phyloP scores from a whole-genome alignment of 2,797 vertebrate species.

The Lates japonicus region DNA sequence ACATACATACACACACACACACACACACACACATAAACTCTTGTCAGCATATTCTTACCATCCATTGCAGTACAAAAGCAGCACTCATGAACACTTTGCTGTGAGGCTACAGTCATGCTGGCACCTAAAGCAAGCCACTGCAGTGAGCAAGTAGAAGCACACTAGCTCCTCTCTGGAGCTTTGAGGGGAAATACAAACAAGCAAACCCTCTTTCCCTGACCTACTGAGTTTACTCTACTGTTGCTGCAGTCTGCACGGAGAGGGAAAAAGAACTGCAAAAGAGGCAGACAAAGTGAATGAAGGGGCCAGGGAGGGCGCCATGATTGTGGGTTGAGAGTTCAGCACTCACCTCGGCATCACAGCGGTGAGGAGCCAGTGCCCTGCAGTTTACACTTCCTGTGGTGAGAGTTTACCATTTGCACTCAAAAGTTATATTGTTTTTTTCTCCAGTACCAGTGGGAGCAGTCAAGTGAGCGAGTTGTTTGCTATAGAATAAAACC shows the following conservation, averaged over 20 bases:
- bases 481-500: slow-evolving; percentile 60
- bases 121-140: slow-evolving; percentile 26
- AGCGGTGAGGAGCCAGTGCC: slow-evolving; percentile 41
- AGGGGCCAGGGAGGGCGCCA: slow-evolving; percentile 20
- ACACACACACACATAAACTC: not conserved
- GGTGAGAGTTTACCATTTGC: slow-evolving; percentile 74
- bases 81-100: slow-evolving; percentile 38
- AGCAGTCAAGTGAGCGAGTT: slow-evolving; percentile 58
- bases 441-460: slow-evolving; percentile 56
- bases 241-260: slow-evolving; percentile 1
- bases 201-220: slow-evolving; percentile 34
- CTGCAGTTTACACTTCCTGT: slow-evolving; percentile 69
- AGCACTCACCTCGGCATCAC: slow-evolving; percentile 56
- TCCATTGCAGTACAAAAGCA: slow-evolving; percentile 1
- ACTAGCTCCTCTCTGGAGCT: slow-evolving; percentile 33
- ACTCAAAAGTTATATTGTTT: slow-evolving; percentile 72
- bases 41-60: slow-evolving; percentile 45
- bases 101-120: slow-evolving; percentile 25
- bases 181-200: slow-evolving; percentile 53
- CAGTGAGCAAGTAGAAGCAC: not conserved
- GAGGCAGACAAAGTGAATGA: slow-evolving; percentile 5
- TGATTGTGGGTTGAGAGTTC: slow-evolving; percentile 67
- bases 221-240: slow-evolving; percentile 42
- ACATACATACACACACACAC: not conserved
- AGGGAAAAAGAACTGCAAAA: not conserved